Evolutionary conservation across 2,113 vertebrate species (phyloP), one percentile per base, ranked within the genome.

Genomic region (Gavialis gangeticus): DNA sequence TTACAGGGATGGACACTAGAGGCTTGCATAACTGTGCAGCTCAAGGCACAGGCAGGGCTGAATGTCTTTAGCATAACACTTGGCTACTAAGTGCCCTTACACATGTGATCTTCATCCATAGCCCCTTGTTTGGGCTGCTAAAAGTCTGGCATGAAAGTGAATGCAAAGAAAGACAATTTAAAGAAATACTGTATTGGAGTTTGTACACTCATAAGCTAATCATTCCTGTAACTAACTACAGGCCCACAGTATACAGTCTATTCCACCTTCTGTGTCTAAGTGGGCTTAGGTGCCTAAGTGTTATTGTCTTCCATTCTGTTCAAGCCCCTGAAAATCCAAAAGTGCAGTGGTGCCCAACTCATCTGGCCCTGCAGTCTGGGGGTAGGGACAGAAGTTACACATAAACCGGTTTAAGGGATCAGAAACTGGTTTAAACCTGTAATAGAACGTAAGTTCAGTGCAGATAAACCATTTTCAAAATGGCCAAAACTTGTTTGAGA

Each of bases 51-150:
- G 54, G 22, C 1, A 19, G 55, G 66, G 57, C 25, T 21, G 71
- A 78, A 34, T 11, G 63, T 19, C 21, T 60, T 77, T 18, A 14
- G 18, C 62, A 24, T 79, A 30, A 11, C 16, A 18, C 18, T 24
- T 60, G n/a, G 21, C 10, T 78, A 21, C 46, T 62, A 71, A 37
- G 34, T 37, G 22, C 30, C 56, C 46, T 37, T 2, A 3, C 54
- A 8, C 11, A 59, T 80, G 1, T 1, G 15, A 2, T 85, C 30
- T 24, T 3, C 4, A 2, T 17, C 11, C 6, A 25, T 18, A 63
- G 67, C 66, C 34, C 62, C 28, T 37, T n/a, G n/a, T 10, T 22
- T 4, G 16, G 1, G 0, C 1, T 60, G 25, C 3, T 27, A 30
- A 54, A 22, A 3, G 5, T 46, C 19, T 85, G 56, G 30, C 27